Base-by-base conservation (phyloP, 1,140 invertebrate genomes). In the Drosophila equinoxialis region DNA sequence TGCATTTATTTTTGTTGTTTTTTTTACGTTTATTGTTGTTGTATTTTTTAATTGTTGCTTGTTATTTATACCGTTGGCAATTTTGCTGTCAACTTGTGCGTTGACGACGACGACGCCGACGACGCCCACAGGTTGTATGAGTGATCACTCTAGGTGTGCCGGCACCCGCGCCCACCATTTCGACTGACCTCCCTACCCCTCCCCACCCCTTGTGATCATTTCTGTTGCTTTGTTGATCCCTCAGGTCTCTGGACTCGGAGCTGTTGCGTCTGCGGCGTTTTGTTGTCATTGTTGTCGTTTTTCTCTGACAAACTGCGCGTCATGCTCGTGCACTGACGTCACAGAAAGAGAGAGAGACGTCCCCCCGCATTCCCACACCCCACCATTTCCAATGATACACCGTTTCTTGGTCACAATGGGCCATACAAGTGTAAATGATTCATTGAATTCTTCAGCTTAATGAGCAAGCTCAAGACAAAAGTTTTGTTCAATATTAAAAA, bases 1-100 rank as follows among this genome's bases (percentile, higher is more conserved):
- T 72, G 75, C 69, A 79, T 60, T 78, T 66, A 68, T 81, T 73
- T 86, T 86, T 85, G 68, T 71, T 65, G 62, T 75, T 72, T 74
- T 54, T 77, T 60, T 78, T 81, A 68, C 71, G 76, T 82, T 85
- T 86, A 66, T 72, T 61, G 60, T 73, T 80, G 70, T 69, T 85
- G 67, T 77, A 87, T 74, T 66, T 78, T 81, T 76, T 86, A 81
- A 86, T 86, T 86, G 69, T 73, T 66, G 60, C 78, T 73, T 80
- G 70, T 69, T 85, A 69, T 77, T 86, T 77, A 77, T 77, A 71
- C 76, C 72, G 71, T 66, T 76, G 67, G 61, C 57, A 75, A 68
- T 78, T 78, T 69, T 61, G 63, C 58, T 65, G 71, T 77, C 58
- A 66, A 63, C 23, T 51, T 60, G 65, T 74, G 66, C 59, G 72